Base-by-base conservation (phyloP, 1,140 invertebrate genomes). In the Drosophila tristis region DNA sequence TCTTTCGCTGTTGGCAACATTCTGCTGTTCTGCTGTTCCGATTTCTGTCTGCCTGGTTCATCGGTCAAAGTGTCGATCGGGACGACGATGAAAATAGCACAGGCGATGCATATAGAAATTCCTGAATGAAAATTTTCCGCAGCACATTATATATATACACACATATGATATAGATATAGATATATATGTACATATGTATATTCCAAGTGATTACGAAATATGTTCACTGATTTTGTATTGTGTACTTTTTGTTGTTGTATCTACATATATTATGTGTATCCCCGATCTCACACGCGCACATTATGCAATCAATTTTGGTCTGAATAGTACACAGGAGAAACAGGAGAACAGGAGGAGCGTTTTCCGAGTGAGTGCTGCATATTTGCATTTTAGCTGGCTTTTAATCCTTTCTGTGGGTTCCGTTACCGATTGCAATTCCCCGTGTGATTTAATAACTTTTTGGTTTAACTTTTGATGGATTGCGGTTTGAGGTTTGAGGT, bases 201-300 rank as follows among this genome's bases (percentile, higher is more conserved):
- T 80, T 67, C 78, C 61, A 58, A 78, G 59, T 48, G 84, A 87
- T 86, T 87, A 86, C 78, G 82, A 86, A 87, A 86, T 82, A 66
- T 80, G n/a, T 63, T 77, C 78, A 67, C 55, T 23, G 51, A 43
- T 54, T 54, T 56, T 77, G 53, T 0, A 39, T 54, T 71, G 53
- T 59, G 59, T 63, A 56, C 43, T 53, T 51, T 62, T 45, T 44
- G 53, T 58, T 72, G 20, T 79, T 39, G 35, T 39, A 13, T 13
- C 11, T 39, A 35, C 9, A 31, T 66, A 23, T 63, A 64, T 53
- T 44, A 57, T 54, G 61, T 74, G 26, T 75, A 59, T 68, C n/a
- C 50, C 29, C 58, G 29, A 31, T 39, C 67, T 63, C 84, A 89
- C 84, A 73, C 84, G 85, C 79, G 75, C 79, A 89, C 84, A 84